Percentiles rank a stretch among this genome's conserved stretches.
phyloP scores from a whole-genome alignment of 2,797 vertebrate genomes.

The Microctenopoma lineatum region DNA sequence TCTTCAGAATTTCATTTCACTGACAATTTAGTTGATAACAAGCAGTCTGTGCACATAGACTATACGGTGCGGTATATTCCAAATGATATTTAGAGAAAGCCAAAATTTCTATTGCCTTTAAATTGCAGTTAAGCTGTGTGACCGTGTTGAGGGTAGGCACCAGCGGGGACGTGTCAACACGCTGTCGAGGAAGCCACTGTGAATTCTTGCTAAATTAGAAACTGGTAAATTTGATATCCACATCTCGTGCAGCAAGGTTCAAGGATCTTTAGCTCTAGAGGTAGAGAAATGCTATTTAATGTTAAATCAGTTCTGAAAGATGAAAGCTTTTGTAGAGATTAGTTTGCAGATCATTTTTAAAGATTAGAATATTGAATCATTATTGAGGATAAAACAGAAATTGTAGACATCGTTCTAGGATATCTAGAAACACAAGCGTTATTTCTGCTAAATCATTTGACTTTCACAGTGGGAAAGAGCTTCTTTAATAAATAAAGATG shows the following conservation, averaged over 20 bases:
- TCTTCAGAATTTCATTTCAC: conserved; percentile 33
- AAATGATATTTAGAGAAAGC: conserved; percentile 11
- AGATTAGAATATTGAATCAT: no score
- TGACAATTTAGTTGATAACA: conserved; percentile 33
- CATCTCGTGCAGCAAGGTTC: neutral
- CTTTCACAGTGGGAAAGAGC: no score
- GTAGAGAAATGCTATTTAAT: neutral
- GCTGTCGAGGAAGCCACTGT: conserved; percentile 13
- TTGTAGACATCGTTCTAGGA: no score
- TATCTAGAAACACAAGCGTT: no score
- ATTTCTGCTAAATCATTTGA: no score
- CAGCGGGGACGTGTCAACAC: conserved; percentile 17
- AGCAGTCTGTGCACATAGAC: conserved; percentile 17
- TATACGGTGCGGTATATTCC: neutral
- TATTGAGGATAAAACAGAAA: no score
- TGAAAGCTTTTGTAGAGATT: no score
- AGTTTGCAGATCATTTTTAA: no score
- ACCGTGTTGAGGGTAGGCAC: conserved; percentile 26
- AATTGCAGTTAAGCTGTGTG: conserved; percentile 12
- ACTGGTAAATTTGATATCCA: conserved; percentile 3
- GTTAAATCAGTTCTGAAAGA: no score
- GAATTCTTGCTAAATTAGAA: conserved; percentile 9
- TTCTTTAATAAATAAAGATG: neutral
- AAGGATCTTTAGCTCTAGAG: neutral
- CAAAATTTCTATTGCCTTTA: conserved; percentile 7